A percentile compares a stretch with the other conserved stretches of the same genome.
Conservation (phyloP, 2,113 vertebrate species). For the Chaenocephalus aceratus region DNA sequence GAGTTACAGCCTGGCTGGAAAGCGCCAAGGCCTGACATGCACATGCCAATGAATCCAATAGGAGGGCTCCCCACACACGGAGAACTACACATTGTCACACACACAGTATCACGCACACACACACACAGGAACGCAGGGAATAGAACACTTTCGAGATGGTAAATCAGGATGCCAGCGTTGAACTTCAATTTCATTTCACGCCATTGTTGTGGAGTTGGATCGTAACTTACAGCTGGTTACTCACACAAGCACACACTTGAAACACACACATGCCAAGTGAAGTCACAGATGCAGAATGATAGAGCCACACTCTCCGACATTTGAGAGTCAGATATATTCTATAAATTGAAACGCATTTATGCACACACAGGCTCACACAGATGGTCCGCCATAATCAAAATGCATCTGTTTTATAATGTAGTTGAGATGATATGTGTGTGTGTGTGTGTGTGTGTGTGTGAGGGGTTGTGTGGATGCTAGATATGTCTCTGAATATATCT, state of each 20-base stretch:
- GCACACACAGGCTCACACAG: conserved; percentile 17
- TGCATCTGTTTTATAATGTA: conserved; percentile 45
- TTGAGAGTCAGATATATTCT: conserved; percentile 11
- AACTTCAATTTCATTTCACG: conserved; percentile 69
- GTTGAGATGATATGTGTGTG: conserved; percentile 13
- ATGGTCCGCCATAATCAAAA: conserved; percentile 39
- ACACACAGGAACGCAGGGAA: conserved; percentile 6
- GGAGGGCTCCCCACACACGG: conserved; percentile 1
- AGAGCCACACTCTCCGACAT: conserved; percentile 1
- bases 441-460: conserved; percentile 26
- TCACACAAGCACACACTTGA: conserved; percentile 26
- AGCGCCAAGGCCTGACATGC: conserved; percentile 44
- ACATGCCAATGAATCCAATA: conserved; percentile 51
- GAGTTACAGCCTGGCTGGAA: conserved; percentile 60
- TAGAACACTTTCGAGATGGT: conserved; percentile 43
- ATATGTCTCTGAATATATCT: neutral
- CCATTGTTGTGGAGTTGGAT: conserved; percentile 21
- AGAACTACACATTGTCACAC: neutral
- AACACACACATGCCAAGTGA: conserved; percentile 29
- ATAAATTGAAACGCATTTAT: conserved; percentile 35
- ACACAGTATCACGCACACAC: neutral
- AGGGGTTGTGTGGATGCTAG: conserved; percentile 7
- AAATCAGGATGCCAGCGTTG: conserved; percentile 56
- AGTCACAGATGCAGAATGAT: conserved; percentile 43
- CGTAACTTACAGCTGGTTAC: conserved; percentile 58